Conservation (phyloP, 1,140 invertebrate genomes). For the Neelides sp. region DNA sequence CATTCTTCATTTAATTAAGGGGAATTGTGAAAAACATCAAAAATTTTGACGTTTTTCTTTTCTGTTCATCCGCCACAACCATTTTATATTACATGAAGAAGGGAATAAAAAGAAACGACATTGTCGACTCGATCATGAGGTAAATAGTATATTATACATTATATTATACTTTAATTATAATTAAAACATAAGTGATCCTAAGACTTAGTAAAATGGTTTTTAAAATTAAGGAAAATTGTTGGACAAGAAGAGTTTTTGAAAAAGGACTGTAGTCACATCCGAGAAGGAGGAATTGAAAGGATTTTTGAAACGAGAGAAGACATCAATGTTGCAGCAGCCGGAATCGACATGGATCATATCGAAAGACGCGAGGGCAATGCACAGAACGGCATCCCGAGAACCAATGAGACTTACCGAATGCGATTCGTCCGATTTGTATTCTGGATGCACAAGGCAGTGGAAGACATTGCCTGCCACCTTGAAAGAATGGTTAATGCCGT, state of each 20-base stretch:
- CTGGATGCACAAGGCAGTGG: slow-evolving; percentile 28
- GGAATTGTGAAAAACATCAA: slow-evolving; percentile 25
- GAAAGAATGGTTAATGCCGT: slow-evolving; percentile 29
- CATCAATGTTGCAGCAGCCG: slow-evolving; percentile 8
- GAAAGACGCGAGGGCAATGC: too few species aligned
- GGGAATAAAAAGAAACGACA: slow-evolving; percentile 20
- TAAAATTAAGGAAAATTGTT: slow-evolving; percentile 22
- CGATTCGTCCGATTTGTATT: slow-evolving; percentile 29
- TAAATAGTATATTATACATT: slow-evolving; percentile 9
- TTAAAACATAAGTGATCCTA: not conserved
- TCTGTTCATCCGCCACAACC: slow-evolving; percentile 17
- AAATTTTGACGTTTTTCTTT: slow-evolving; percentile 29
- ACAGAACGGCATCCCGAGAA: not conserved
- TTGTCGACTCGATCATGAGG: slow-evolving; percentile 28
- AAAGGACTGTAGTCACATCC: slow-evolving; percentile 4
- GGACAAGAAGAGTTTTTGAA: slow-evolving; percentile 22
- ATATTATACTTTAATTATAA: not conserved
- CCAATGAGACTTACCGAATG: slow-evolving; percentile 24
- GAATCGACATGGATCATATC: too few species aligned
- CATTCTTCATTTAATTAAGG: slow-evolving; percentile 8
- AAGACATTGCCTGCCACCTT: slow-evolving; percentile 30
- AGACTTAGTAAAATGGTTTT: not conserved
- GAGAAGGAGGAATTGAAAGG: slow-evolving; percentile 6
- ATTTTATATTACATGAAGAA: slow-evolving; percentile 31
- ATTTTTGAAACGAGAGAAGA: slow-evolving; percentile 8